Base-by-base conservation (phyloP, 1,140 invertebrate species). In the Nasonia vitripennis region DNA sequence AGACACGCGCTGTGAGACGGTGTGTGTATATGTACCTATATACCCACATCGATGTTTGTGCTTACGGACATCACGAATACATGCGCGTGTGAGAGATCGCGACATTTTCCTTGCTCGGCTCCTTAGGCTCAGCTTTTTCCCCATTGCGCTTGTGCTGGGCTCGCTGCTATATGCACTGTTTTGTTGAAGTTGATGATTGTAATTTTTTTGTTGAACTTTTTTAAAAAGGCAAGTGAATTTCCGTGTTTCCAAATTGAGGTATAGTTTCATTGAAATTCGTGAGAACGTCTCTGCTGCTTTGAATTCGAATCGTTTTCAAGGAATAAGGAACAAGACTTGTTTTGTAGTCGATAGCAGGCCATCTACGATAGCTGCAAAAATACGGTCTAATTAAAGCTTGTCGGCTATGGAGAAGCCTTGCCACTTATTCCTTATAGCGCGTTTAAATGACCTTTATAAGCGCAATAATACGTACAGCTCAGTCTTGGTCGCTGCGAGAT, bases 301-400 rank as follows among this genome's bases (percentile, higher is more conserved):
- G 51, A 55, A 20, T 55, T 14, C 51, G 12, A 55, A 55, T 55
- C 51, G 51, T 23, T 70, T 51, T 74, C 80, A 45, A 81, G 71
- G 71, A 74, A 81, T 74, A 75, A 83, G 51, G 81, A 83, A 67
- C 81, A 41, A 83, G 51, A 45, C 51, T 75, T 23, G 70, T 12
- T 83, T 75, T 67, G 12, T 14, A 51, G 3, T 6, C 48, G 23
- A 51, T 31, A 45, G n/a, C 51, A 48, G 55, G 27, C 51, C 27
- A 48, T 51, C 67, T 84, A 23, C 62, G 73, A 84, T 84, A 27
- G 83, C 23, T 37, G n/a, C 12, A 77, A 83, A 83, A 70, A 70
- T 70, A 68, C 23, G 17, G 51, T 62, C 78, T 85, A 82, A 78
- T 87, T 80, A 83, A 83, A 73, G 79, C 74, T 37, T 34, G n/a